Conservation (phyloP, 2,888 invertebrate species). For the Euplexia lucipara region DNA sequence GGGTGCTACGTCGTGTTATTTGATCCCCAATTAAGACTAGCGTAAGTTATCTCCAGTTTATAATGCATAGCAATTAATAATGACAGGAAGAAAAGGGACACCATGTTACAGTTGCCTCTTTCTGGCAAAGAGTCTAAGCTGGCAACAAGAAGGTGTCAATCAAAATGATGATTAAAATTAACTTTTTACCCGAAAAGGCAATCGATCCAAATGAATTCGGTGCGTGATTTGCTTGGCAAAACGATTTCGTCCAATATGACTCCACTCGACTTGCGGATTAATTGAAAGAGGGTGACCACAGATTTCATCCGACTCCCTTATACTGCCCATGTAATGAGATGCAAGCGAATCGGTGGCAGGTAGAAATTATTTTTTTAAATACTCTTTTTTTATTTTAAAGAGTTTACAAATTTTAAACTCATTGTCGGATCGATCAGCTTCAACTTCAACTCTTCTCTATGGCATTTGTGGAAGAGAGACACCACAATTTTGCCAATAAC, state of each 20-base stretch:
- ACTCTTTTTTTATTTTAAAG: too few species aligned
- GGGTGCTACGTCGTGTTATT: slow-evolving; percentile 18
- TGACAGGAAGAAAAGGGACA: background rate
- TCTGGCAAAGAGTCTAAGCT: slow-evolving; percentile 1
- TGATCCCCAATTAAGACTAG: slow-evolving; percentile 16
- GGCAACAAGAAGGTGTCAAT: slow-evolving; percentile 7
- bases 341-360: slow-evolving; percentile 24
- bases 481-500: too few species aligned
- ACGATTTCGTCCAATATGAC: slow-evolving; percentile 73
- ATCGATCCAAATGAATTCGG: slow-evolving; percentile 71
- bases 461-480: too few species aligned
- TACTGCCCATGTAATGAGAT: slow-evolving; percentile 41
- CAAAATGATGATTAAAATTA: slow-evolving; percentile 33
- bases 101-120: background rate
- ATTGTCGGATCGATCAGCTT: too few species aligned
- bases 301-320: slow-evolving; percentile 67
- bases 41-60: background rate
- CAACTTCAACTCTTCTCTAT: too few species aligned
- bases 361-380: too few species aligned
- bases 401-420: too few species aligned
- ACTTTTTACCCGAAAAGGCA: slow-evolving; percentile 59
- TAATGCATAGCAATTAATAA: background rate
- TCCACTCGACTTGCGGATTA: slow-evolving; percentile 75
- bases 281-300: slow-evolving; percentile 79
- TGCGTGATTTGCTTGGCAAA: slow-evolving; percentile 73